phyloP scores from a whole-genome alignment of 2,113 vertebrate genomes.

The Marcusenius ussheri region DNA sequence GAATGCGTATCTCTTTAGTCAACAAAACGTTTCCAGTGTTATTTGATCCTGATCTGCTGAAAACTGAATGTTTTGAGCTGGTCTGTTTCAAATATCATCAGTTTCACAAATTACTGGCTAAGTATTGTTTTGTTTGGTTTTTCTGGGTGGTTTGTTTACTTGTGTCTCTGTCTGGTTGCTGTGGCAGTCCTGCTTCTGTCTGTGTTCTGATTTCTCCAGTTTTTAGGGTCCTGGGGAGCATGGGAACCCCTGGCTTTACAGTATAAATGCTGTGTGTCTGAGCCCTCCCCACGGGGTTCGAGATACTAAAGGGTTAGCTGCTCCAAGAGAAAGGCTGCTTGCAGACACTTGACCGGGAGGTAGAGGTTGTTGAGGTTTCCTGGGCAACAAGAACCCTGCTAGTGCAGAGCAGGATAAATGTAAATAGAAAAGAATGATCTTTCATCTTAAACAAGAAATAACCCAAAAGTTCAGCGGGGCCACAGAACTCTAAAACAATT shows the following conservation, averaged over 20 bases:
- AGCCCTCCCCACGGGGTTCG: background rate
- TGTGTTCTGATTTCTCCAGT: background rate
- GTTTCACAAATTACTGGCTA: background rate
- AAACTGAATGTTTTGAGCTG: background rate
- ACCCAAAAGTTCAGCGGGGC: background rate
- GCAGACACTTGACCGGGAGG: constrained; percentile 7
- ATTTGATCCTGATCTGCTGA: background rate
- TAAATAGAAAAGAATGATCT: constrained; percentile 25
- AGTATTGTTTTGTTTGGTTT: background rate
- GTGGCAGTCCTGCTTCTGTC: background rate
- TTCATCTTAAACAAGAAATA: constrained; percentile 23
- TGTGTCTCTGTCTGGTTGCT: background rate
- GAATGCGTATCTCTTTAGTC: background rate
- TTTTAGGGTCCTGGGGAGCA: background rate
- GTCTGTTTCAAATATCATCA: background rate
- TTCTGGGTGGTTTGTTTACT: background rate
- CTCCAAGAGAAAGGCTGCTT: background rate
- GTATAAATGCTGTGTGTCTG: background rate
- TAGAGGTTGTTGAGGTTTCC: constrained; percentile 31
- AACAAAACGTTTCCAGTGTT: background rate
- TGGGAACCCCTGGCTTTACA: background rate
- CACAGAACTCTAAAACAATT: background rate
- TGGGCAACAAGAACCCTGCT: constrained; percentile 36
- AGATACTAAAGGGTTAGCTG: background rate
- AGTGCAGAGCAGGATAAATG: constrained; percentile 30